Conservation (phyloP, 2,888 invertebrate genomes). For the Eristalis arbustorum region DNA sequence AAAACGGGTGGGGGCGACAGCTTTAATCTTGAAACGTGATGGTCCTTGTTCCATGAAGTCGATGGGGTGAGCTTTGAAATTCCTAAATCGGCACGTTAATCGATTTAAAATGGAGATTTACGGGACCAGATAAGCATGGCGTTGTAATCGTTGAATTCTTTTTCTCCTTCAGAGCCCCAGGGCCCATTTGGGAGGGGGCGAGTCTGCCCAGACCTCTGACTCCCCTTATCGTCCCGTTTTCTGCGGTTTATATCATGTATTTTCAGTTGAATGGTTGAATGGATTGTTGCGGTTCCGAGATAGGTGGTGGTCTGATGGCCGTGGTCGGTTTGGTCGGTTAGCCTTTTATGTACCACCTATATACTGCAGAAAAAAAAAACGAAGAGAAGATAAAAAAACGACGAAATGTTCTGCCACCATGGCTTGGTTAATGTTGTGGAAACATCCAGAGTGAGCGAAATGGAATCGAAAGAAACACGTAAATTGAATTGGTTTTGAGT, state of each 20-base stretch:
- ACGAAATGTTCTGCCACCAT: slow-evolving; percentile 41
- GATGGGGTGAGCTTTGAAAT: slow-evolving; percentile 25
- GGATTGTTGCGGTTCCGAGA: slow-evolving; percentile 63
- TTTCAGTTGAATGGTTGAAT: slow-evolving; percentile 66
- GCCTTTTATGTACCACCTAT: neutral
- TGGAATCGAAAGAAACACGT: slow-evolving; percentile 52
- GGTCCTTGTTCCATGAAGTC: neutral
- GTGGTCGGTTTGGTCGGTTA: neutral
- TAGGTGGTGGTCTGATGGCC: slow-evolving; percentile 43
- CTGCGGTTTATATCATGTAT: slow-evolving; percentile 55
- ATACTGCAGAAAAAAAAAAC: neutral
- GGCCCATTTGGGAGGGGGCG: no score
- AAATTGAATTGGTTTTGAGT: slow-evolving; percentile 61
- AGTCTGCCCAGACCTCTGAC: no score
- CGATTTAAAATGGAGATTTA: slow-evolving; percentile 70
- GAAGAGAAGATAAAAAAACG: neutral
- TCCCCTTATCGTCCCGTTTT: neutral
- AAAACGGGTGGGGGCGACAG: neutral
- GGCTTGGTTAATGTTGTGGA: slow-evolving; percentile 68
- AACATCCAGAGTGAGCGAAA: slow-evolving; percentile 39
- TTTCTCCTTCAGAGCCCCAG: no score
- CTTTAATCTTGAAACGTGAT: slow-evolving; percentile 60
- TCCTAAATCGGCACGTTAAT: slow-evolving; percentile 70
- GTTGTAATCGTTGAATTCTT: neutral
- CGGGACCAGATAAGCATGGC: slow-evolving; percentile 56